A percentile compares a stretch with the other conserved stretches of the same genome.
Conservation (phyloP, 2,797 vertebrate species). For the Aphelocoma californica region DNA sequence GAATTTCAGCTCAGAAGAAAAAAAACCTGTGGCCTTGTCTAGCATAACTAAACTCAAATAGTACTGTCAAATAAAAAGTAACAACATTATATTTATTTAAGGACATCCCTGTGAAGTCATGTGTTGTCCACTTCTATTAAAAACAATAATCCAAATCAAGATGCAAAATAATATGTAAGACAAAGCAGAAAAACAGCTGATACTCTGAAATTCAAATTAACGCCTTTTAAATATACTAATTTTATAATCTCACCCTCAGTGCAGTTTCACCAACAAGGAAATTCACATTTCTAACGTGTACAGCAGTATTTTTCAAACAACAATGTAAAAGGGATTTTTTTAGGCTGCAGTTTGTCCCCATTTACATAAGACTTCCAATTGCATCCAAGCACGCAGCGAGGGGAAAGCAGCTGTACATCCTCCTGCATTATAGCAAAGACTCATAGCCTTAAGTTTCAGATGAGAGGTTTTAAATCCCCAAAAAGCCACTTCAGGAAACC, state of each 20-base stretch:
- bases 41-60: background rate
- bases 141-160: background rate
- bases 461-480: background rate
- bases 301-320: background rate
- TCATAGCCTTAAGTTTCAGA: background rate
- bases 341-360: background rate
- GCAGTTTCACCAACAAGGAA: background rate
- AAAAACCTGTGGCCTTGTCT: background rate
- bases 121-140: background rate
- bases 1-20: background rate
- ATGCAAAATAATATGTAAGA: background rate
- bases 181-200: background rate
- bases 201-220: background rate
- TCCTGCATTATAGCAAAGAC: background rate
- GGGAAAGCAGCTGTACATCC: background rate
- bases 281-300: background rate
- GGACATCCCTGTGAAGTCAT: background rate
- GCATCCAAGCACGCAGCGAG: fast-evolving
- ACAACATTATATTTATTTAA: background rate
- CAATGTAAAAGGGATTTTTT: background rate
- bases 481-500: background rate
- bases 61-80: background rate
- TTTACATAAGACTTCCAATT: background rate
- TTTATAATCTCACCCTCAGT: background rate
- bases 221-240: background rate